Evolutionary conservation across 2,797 vertebrate species (phyloP), one percentile per base, ranked within the genome.

Genomic region (Lycodopsis pacificus): DNA sequence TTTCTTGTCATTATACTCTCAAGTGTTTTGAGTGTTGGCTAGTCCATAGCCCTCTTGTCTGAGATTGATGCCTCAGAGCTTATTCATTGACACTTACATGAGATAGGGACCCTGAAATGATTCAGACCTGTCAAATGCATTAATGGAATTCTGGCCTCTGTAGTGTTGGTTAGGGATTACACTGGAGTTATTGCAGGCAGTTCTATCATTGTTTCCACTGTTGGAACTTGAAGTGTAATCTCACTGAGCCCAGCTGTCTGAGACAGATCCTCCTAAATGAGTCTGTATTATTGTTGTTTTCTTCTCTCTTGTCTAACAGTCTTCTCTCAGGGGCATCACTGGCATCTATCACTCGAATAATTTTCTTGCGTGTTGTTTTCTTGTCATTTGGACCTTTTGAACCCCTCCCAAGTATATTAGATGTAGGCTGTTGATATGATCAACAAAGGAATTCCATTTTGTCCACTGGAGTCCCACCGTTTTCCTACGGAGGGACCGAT

Each of bases 21-120:
- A 79, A 69, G 69, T 67, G 48, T 78, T 81, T 57, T 49, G 66
- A 77, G 63, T 71, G 59, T 76, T 71, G 73, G 65, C 19, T n/a
- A 65, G 78, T 76, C 66, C 51, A 4, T 2, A 14, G 77, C 53
- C 74, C 42, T 73, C 42, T 66, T 63, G 44, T 13, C 64, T 68
- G 64, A 75, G 80, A 89, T 84, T 83, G 86, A 90, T 80, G 59
- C 72, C 76, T 82, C 40, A 3, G 57, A 81, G 83, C 77, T 49
- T 53, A 70, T 65, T 80, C 65, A 66, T 65, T 86, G 87, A 88
- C 88, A 85, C 86, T 73, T 82, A 87, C 81, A 86, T 86, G 67
- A 89, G 80, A 80, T 59, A 56, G 70, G 82, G 82, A 73, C 70
- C 53, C 58, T 65, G 59, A 40, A 79, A 83, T 76, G 76, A 91